Conservation (phyloP, 2,797 vertebrate species). For the Acipenser ruthenus region DNA sequence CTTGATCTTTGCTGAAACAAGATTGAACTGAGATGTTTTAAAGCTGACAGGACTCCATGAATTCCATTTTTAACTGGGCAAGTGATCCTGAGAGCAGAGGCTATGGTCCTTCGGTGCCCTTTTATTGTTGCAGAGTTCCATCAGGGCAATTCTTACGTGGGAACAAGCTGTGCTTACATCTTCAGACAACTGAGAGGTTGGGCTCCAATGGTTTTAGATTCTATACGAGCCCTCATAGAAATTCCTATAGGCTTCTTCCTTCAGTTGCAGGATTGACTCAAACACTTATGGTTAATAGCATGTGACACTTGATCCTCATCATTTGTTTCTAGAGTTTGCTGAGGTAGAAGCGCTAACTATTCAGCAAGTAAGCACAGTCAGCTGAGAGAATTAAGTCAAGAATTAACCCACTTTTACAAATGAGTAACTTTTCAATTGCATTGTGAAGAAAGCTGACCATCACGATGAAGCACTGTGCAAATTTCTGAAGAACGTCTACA, state of each 20-base stretch:
- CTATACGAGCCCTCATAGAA: slow-evolving; percentile 38
- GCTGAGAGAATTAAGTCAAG: slow-evolving; percentile 2
- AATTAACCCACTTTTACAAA: slow-evolving; percentile 1
- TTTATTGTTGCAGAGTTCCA: slow-evolving; percentile 39
- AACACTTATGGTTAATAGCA: slow-evolving; percentile 40
- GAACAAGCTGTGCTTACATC: slow-evolving; percentile 36
- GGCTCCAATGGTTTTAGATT: slow-evolving; percentile 34
- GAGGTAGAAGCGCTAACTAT: slow-evolving; percentile 26
- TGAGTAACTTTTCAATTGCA: slow-evolving; percentile 3
- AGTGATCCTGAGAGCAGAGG: slow-evolving; percentile 38
- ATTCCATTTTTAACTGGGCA: slow-evolving; percentile 39
- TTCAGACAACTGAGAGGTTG: slow-evolving; percentile 29
- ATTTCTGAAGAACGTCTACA: too few species aligned
- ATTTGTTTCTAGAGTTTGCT: slow-evolving; percentile 14
- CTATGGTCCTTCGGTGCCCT: slow-evolving; percentile 28
- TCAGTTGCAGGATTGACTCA: slow-evolving; percentile 29
- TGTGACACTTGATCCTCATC: slow-evolving; percentile 27
- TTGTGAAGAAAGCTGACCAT: background rate
- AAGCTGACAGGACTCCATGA: slow-evolving; percentile 34
- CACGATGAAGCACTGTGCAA: too few species aligned
- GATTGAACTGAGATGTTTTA: slow-evolving; percentile 41
- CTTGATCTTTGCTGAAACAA: slow-evolving; percentile 30
- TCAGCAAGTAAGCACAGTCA: slow-evolving; percentile 10
- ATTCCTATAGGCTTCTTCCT: slow-evolving; percentile 37
- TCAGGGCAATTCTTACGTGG: slow-evolving; percentile 38